Evolutionary conservation across 2,113 vertebrate species (phyloP).

Genomic region (Labrus mixtus): DNA sequence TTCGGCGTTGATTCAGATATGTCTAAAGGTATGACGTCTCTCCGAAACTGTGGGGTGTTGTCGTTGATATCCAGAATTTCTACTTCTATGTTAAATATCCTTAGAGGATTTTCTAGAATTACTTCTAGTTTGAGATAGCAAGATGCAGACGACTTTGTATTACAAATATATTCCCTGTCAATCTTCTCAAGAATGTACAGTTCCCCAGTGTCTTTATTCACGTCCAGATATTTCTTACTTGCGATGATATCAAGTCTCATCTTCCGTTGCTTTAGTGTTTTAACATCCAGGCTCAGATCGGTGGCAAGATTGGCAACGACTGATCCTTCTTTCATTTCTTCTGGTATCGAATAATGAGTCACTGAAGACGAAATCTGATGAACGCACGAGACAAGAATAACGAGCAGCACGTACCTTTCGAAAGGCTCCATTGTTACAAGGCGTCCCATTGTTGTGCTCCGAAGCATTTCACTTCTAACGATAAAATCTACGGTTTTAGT

Average conservation of each 20-base stretch:
- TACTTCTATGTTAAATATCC: conserved; percentile 66
- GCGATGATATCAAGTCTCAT: conserved; percentile 43
- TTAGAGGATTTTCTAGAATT: conserved; percentile 47
- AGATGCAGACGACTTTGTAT: conserved; percentile 18
- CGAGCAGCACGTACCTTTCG: not conserved
- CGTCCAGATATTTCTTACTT: conserved; percentile 5
- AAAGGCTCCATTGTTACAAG: not conserved
- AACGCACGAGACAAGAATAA: not conserved
- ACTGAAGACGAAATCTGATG: conserved; percentile 19
- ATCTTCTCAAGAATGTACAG: conserved; percentile 77
- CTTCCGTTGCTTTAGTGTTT: conserved; percentile 63
- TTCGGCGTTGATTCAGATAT: conserved; percentile 62
- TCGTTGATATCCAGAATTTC: conserved; percentile 75
- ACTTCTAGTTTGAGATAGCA: conserved; percentile 59
- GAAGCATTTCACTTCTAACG: not conserved
- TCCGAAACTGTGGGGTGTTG: conserved; percentile 66
- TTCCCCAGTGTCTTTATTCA: conserved; percentile 46
- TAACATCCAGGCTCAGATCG: conserved; percentile 80
- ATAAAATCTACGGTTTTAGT: too few relatives aligned
- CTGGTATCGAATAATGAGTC: conserved; percentile 78
- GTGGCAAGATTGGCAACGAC: conserved; percentile 81
- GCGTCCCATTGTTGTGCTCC: not conserved
- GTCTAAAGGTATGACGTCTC: conserved; percentile 62
- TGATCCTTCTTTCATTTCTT: conserved; percentile 83
- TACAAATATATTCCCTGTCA: conserved; percentile 75